Conservation (phyloP, 2,888 invertebrate genomes). For the Ochlodes sylvanus region DNA sequence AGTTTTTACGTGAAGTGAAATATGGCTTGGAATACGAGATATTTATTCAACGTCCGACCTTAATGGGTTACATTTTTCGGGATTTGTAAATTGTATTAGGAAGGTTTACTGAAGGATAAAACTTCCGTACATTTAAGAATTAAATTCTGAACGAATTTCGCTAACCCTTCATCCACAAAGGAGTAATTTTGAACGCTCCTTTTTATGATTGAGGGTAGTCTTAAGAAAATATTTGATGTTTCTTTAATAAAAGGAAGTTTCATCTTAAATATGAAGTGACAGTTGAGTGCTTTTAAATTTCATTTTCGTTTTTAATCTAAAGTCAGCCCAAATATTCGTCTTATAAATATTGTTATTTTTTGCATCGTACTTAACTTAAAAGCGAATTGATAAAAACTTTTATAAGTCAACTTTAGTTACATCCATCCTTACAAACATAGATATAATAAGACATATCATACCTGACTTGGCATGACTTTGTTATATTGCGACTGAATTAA, state of each 20-base stretch:
- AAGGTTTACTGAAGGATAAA: constrained; percentile 19
- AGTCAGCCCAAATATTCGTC: too few relatives aligned
- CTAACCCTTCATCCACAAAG: constrained; percentile 8
- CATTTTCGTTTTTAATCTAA: background rate
- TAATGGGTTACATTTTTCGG: constrained; percentile 39
- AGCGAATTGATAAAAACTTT: too few relatives aligned
- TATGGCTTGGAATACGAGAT: constrained; percentile 33
- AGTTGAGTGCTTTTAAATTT: background rate
- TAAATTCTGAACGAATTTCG: constrained; percentile 6
- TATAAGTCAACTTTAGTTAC: too few relatives aligned
- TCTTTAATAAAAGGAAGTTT: constrained; percentile 3
- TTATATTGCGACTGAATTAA: too few relatives aligned
- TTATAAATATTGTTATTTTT: too few relatives aligned
- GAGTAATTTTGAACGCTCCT: constrained; percentile 3
- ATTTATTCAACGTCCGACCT: constrained; percentile 34
- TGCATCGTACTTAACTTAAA: too few relatives aligned
- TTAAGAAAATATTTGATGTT: constrained; percentile 7
- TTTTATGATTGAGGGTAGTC: constrained; percentile 5
- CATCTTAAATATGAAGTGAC: constrained; percentile 4
- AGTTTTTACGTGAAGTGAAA: constrained; percentile 36
- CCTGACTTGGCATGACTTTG: too few relatives aligned
- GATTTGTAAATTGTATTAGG: constrained; percentile 35
- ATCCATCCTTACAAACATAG: too few relatives aligned
- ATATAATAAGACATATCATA: too few relatives aligned
- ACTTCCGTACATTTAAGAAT: constrained; percentile 18